Percentiles rank a stretch among this genome's conserved stretches.
These are phyloP conservation scores for Cancer borealis DNA, from an alignment of 2,888 invertebrate species.

Conservation along the genomic window DNA sequence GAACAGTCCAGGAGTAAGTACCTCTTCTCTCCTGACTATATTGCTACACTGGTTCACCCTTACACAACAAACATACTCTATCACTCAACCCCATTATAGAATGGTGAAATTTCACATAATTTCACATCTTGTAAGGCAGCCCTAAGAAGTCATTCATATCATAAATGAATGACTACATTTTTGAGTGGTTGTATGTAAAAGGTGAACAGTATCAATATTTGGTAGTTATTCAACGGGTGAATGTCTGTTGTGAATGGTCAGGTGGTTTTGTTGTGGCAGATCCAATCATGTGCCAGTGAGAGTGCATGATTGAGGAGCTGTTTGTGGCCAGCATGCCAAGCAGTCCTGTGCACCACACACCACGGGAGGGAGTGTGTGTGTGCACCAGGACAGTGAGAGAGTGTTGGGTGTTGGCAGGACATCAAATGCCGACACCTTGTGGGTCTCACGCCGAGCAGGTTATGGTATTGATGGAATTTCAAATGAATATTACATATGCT, in stretches of 20 bases:
- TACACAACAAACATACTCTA: not conserved
- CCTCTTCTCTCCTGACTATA: not conserved
- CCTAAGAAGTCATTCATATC: not conserved
- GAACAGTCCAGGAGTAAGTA: not conserved
- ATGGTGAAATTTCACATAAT: not conserved
- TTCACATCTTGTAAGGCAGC: not conserved
- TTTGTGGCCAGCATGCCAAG: not conserved
- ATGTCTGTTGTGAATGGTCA: not conserved
- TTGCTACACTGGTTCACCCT: not conserved
- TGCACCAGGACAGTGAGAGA: not conserved
- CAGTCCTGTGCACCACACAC: not conserved
- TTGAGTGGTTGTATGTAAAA: not conserved
- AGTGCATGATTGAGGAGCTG: not conserved
- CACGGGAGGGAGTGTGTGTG: not conserved
- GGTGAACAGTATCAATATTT: not conserved
- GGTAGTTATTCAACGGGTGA: slow-evolving; percentile 2
- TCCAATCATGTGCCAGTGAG: not conserved
- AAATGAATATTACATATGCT: not conserved
- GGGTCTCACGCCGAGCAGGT: not conserved
- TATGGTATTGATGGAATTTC: not conserved
- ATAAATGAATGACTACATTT: not conserved
- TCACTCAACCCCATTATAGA: not conserved
- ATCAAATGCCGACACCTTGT: not conserved
- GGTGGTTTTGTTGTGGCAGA: not conserved
- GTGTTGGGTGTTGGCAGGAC: not conserved